Evolutionary conservation across 2,888 invertebrate genomes (phyloP).

Genomic region (Hirtodrosophila confusa): DNA sequence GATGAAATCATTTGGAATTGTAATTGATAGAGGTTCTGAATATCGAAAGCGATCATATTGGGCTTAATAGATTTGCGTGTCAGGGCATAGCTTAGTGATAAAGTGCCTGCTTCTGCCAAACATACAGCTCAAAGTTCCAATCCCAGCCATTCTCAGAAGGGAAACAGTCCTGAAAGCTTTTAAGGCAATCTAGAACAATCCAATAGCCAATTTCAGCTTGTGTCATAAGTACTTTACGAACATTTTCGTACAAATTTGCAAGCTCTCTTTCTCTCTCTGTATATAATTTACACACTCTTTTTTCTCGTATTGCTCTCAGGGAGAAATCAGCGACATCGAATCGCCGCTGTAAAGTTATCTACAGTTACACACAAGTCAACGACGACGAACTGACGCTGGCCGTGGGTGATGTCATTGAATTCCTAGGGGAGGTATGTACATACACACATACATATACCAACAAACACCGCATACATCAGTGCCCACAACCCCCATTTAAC

Average conservation of each 20-base stretch:
- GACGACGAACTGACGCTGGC: slow-evolving; percentile 95
- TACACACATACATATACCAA: slow-evolving; percentile 24
- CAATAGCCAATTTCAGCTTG: slow-evolving; percentile 12
- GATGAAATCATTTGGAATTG: no score
- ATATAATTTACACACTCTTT: slow-evolving; percentile 31
- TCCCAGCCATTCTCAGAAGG: no score
- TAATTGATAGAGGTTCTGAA: no score
- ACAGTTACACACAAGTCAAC: slow-evolving; percentile 96
- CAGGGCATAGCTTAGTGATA: no score
- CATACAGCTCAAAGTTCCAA: no score
- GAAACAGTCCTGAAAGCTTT: no score
- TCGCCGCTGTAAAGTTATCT: slow-evolving; percentile 92
- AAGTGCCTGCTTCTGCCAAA: no score
- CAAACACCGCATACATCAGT: slow-evolving; percentile 18
- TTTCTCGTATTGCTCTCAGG: slow-evolving; percentile 64
- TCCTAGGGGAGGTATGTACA: slow-evolving; percentile 90
- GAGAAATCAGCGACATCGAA: slow-evolving; percentile 84
- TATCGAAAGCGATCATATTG: no score
- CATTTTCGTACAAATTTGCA: slow-evolving; percentile 5
- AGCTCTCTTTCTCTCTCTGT: slow-evolving; percentile 19
- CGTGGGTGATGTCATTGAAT: slow-evolving; percentile 95
- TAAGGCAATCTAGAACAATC: neutral
- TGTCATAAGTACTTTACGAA: slow-evolving; percentile 12
- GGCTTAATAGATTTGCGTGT: no score
- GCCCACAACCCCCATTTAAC: slow-evolving; percentile 74